A percentile compares a stretch with the other conserved stretches of the same genome.
Conservation (phyloP, 1,140 invertebrate genomes). For the Drosophila novamexicana region DNA sequence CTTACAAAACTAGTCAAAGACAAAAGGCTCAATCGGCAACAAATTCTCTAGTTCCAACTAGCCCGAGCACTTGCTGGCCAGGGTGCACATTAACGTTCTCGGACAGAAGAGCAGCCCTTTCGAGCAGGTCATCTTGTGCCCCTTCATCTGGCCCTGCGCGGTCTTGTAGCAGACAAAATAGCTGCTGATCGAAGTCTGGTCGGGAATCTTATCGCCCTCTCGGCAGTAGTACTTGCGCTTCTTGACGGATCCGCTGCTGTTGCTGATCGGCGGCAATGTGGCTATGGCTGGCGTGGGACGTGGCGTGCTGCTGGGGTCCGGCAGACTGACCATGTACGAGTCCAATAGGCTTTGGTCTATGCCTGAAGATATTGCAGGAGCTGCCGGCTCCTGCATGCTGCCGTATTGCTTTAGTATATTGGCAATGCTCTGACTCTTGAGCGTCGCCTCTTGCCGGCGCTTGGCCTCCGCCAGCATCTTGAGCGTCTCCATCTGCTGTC, state of each 20-base stretch:
- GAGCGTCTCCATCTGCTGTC: conserved; percentile 70
- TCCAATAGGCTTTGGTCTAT: conserved; percentile 63
- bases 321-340: conserved; percentile 58
- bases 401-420: conserved; percentile 73
- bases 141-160: conserved; percentile 74
- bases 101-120: conserved; percentile 78
- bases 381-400: neutral
- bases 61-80: conserved; percentile 70
- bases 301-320: conserved; percentile 48
- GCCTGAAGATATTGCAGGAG: conserved; percentile 27
- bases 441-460: conserved; percentile 62
- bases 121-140: conserved; percentile 82
- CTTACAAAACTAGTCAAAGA: conserved; percentile 37
- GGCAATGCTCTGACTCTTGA: conserved; percentile 72
- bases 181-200: conserved; percentile 77
- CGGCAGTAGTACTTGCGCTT: conserved; percentile 81
- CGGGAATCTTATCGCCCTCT: conserved; percentile 81
- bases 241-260: conserved; percentile 38
- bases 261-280: conserved; percentile 18
- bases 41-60: conserved; percentile 9
- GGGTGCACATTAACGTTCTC: conserved; percentile 71
- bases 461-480: conserved; percentile 75
- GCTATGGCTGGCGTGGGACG: conserved; percentile 41
- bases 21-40: neutral
- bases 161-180: conserved; percentile 84